A percentile compares a stretch with the other conserved stretches of the same genome.
Evolutionary conservation across 1,140 invertebrate species (phyloP).

Genomic region (Zeugodacus cucurbitae): DNA sequence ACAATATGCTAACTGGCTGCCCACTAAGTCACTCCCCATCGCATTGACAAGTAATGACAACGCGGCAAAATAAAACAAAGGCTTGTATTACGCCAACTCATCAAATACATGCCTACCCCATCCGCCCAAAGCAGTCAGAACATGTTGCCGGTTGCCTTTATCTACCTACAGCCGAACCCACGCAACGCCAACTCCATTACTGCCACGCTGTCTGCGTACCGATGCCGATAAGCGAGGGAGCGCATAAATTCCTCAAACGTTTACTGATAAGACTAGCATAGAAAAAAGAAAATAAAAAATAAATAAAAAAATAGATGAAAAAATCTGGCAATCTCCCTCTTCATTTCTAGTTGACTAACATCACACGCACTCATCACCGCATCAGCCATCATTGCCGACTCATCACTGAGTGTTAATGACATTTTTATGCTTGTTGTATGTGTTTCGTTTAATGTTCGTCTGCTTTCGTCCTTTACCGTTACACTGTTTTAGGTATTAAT

Average conservation of each 20-base stretch:
- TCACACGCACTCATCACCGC: neutral
- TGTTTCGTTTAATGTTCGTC: neutral
- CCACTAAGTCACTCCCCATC: neutral
- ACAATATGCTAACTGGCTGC: neutral
- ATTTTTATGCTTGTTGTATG: slow-evolving; percentile 28
- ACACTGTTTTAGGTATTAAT: neutral
- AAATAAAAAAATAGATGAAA: neutral
- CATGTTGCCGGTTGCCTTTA: neutral
- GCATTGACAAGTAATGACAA: neutral
- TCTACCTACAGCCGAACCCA: neutral
- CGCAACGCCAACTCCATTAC: neutral
- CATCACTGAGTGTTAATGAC: neutral
- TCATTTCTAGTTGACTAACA: neutral
- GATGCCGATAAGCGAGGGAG: neutral
- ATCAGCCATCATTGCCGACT: neutral
- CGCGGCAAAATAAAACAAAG: neutral
- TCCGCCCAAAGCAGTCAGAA: neutral
- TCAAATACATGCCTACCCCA: neutral
- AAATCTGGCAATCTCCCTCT: neutral
- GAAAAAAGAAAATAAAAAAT: neutral
- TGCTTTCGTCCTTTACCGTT: neutral
- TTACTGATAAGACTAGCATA: neutral
- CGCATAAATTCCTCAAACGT: slow-evolving; percentile 2
- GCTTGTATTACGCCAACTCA: slow-evolving; percentile 6
- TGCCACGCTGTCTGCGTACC: neutral